Conservation (phyloP, 2,888 invertebrate species). For the Xanthorhoe designata region DNA sequence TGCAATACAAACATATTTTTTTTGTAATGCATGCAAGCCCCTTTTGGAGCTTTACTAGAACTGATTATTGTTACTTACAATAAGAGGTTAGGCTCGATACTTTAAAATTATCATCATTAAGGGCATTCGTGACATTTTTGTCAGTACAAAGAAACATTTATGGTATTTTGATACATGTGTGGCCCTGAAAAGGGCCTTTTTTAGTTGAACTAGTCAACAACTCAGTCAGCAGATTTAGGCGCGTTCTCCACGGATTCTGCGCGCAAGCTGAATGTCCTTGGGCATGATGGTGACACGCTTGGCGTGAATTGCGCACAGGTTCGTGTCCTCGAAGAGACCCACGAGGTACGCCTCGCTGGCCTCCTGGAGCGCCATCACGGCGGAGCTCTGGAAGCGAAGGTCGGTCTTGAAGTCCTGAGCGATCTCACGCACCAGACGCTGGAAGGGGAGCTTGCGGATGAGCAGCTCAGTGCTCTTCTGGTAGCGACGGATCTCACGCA, state of each 20-base stretch:
- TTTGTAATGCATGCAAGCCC: too few species aligned
- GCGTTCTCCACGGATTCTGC: slow-evolving; percentile 88
- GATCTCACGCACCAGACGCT: slow-evolving; percentile 90
- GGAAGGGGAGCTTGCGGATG: slow-evolving; percentile 90
- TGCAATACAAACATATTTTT: too few species aligned
- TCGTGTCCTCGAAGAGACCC: slow-evolving; percentile 98
- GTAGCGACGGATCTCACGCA: slow-evolving; percentile 89
- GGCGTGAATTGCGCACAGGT: slow-evolving; percentile 98
- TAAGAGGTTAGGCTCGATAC: too few species aligned
- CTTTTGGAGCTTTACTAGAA: too few species aligned
- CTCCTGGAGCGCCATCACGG: slow-evolving; percentile 88
- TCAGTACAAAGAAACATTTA: neutral
- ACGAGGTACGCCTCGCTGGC: slow-evolving; percentile 87
- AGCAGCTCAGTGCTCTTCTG: slow-evolving; percentile 90
- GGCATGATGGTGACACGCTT: slow-evolving; percentile 99
- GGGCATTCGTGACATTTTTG: neutral
- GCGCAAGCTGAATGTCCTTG: slow-evolving; percentile 97
- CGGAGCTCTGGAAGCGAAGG: slow-evolving; percentile 88
- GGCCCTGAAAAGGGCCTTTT: slow-evolving; percentile 56
- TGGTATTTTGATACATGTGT: neutral
- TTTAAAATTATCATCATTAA: too few species aligned
- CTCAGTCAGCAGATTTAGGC: neutral
- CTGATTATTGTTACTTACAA: too few species aligned
- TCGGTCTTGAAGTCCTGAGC: slow-evolving; percentile 91
- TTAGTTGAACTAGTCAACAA: neutral